phyloP scores from a whole-genome alignment of 2,113 vertebrate genomes.

The Poeciliopsis turrubarensis region DNA sequence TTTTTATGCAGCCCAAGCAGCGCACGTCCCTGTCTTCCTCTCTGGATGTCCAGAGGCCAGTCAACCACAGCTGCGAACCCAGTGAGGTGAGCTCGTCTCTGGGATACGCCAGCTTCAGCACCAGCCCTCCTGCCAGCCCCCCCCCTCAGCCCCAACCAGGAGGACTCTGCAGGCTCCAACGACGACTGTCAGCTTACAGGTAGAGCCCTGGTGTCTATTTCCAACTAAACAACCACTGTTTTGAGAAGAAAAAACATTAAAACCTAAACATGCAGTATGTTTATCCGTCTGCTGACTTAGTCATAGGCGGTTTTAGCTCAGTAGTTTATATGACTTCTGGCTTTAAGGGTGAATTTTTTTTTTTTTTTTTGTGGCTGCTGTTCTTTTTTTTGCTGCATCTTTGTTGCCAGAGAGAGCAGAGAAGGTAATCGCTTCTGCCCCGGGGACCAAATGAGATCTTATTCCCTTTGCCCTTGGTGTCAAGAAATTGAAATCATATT shows the following conservation, averaged over 20 bases:
- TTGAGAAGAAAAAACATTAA: background rate
- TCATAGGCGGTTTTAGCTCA: slow-evolving; percentile 3
- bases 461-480: slow-evolving; percentile 23
- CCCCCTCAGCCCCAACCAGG: slow-evolving; percentile 87
- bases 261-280: background rate
- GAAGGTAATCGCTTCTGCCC: slow-evolving; percentile 11
- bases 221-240: background rate
- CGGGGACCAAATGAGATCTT: slow-evolving; percentile 20
- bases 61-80: slow-evolving; percentile 91
- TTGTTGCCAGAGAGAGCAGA: background rate
- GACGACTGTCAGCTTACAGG: slow-evolving; percentile 73
- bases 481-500: slow-evolving; percentile 49
- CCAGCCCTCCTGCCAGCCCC: slow-evolving; percentile 84
- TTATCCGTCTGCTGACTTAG: background rate
- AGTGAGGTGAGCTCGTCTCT: slow-evolving; percentile 92
- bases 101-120: slow-evolving; percentile 89
- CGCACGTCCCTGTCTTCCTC: slow-evolving; percentile 94
- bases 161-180: slow-evolving; percentile 80
- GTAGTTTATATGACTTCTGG: background rate
- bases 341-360: background rate
- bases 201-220: slow-evolving; percentile 20
- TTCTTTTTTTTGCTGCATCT: background rate
- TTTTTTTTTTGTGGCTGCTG: background rate
- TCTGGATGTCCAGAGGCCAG: slow-evolving; percentile 89
- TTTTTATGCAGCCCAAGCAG: slow-evolving; percentile 88